Base-by-base conservation (phyloP, 2,113 vertebrate genomes). In the Zosterops japonicus region DNA sequence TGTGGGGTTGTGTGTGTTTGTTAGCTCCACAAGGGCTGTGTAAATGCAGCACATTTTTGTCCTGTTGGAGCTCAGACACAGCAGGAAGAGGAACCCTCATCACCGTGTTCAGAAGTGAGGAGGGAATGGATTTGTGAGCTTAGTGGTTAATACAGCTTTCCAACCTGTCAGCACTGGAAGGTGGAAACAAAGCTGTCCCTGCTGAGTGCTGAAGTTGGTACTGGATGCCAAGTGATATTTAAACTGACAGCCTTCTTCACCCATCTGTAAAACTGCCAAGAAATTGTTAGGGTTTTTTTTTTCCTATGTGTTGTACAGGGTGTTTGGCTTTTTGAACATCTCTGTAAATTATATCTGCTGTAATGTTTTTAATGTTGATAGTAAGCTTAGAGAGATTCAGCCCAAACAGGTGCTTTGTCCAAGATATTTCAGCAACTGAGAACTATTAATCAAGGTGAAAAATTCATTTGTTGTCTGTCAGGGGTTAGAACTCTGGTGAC, bases 21-120 rank as follows among this genome's bases (percentile, higher is more conserved):
- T 64, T 60, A 83, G 21, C 19, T 83, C 5, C 46, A 1, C 0
- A 0, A 39, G 27, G 55, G 19, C 44, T 70, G 5, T 1, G 0
- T 41, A 61, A 56, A 64, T 60, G 14, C 27, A 44, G 8, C 31
- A 1, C 44, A 0, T 20, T 52, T 44, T 55, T 33, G 15, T 76
- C 36, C 56, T 57, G 0, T 25, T 75, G 36, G 68, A 70, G 18
- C 39, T 91, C 64, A 33, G 27, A 68, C 12, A n/a, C 35, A 52
- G 2, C 14, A 33, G 24, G 46, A 44, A 60, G 39, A 52, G 31
- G 41, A 86, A 7, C 29, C 4, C 15, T 81, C 39, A 27, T 28
- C 3, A 1, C 5, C 29, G 25, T 11, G 4, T 29, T 83, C 20
- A 35, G 24, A 60, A 50, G 19, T 70, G 39, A 29, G 31, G 20